Percentiles rank a stretch among this genome's conserved stretches.
Evolutionary conservation across 2,113 vertebrate species (phyloP).

Genomic region (Chinchilla lanigera): DNA sequence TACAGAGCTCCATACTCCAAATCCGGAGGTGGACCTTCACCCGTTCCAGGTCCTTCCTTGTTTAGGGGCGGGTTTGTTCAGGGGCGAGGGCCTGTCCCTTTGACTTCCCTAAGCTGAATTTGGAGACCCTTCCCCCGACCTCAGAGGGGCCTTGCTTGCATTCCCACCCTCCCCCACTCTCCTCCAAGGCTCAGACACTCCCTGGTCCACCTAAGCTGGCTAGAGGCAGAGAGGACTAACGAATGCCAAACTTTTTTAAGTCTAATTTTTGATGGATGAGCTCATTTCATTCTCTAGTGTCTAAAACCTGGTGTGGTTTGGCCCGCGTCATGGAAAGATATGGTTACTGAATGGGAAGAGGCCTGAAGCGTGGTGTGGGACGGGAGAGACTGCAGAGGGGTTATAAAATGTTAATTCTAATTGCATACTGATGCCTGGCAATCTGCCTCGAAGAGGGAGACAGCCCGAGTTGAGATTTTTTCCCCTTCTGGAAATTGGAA

Average conservation of each 20-base stretch:
- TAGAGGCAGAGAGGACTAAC: conserved; percentile 40
- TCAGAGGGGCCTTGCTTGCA: neutral
- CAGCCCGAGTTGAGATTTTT: neutral
- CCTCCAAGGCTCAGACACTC: neutral
- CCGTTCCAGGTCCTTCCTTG: neutral
- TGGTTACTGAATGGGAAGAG: conserved; percentile 65
- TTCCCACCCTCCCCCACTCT: neutral
- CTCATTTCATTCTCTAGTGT: conserved; percentile 69
- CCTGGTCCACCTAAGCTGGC: conserved; percentile 23
- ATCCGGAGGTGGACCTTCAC: neutral
- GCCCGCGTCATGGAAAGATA: conserved; percentile 76
- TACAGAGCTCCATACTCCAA: conserved; percentile 1
- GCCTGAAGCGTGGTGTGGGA: conserved; percentile 64
- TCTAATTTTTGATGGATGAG: conserved; percentile 73
- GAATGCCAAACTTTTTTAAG: conserved; percentile 59
- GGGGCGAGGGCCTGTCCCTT: neutral
- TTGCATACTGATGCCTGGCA: conserved; percentile 66
- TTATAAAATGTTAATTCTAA: conserved; percentile 67
- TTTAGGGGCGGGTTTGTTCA: neutral
- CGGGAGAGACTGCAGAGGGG: conserved; percentile 34
- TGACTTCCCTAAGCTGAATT: conserved; percentile 19
- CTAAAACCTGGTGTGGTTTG: conserved; percentile 73
- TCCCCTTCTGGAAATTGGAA: conserved; percentile 63
- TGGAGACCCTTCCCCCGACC: neutral
- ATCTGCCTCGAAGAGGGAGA: neutral